Conservation (phyloP, 2,797 vertebrate genomes). For the Pseudomugil tenellus region DNA sequence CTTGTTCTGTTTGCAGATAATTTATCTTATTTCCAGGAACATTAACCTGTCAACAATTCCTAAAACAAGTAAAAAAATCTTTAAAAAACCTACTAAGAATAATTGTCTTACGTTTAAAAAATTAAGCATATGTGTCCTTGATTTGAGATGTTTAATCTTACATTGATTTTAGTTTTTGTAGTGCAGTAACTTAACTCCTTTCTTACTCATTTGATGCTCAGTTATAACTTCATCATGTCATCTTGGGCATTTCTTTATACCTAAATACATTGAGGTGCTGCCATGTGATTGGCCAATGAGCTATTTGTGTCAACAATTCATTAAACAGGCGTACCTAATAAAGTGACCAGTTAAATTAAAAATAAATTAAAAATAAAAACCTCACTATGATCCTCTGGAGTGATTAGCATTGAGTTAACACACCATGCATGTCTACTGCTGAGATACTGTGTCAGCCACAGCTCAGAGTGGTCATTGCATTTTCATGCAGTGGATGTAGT, state of each 20-base stretch:
- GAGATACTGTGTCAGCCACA: constrained; percentile 52
- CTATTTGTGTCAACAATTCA: not conserved
- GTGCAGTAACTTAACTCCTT: too few species aligned
- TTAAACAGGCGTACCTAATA: not conserved
- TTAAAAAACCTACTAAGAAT: too few species aligned
- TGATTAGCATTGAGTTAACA: constrained; percentile 38
- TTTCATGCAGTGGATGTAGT: constrained; percentile 5
- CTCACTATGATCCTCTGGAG: constrained; percentile 1
- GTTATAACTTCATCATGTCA: not conserved
- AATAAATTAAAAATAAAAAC: constrained; percentile 7
- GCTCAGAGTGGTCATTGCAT: constrained; percentile 40
- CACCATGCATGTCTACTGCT: constrained; percentile 56
- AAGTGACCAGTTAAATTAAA: not conserved
- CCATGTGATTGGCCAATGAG: not conserved
- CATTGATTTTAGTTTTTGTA: too few species aligned
- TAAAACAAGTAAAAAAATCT: too few species aligned
- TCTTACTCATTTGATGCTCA: not conserved
- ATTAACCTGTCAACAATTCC: too few species aligned
- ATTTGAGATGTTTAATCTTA: too few species aligned
- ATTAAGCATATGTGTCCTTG: too few species aligned
- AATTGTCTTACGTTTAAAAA: too few species aligned
- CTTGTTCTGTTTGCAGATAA: too few species aligned
- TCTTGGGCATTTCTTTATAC: not conserved
- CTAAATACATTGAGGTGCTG: not conserved
- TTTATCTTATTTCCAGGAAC: too few species aligned